Evolutionary conservation across 2,888 invertebrate species (phyloP), one percentile per base, ranked within the genome.

Genomic region (Phorcus lineatus): DNA sequence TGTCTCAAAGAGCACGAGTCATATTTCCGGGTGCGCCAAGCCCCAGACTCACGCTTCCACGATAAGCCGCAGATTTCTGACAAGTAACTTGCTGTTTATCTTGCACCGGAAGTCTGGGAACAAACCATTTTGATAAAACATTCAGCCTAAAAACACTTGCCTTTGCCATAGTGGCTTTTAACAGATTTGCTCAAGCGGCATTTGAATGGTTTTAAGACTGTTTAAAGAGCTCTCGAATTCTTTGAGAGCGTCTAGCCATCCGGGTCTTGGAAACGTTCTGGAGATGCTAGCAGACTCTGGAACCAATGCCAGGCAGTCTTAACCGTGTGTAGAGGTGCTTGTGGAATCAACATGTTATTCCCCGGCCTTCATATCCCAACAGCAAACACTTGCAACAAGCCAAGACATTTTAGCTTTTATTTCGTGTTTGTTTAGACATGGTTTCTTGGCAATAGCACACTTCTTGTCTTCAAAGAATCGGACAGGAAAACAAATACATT

Each of bases 181-280:
- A 70, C 70, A 36, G 70, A 70, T 70, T 36, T 70, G 70, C 40
- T 36, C 31, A 31, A 19, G 36, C 40, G 19, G 40, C 40, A n/a
- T 70, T 70, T 70, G 36, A 70, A 36, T 19, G 36, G 36, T 36
- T 70, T 70, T 70, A 70, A 70, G 70, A 70, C 36, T 70, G 36
- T 70, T 70, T 70, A 19, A 11, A 11, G 31, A 36, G 40, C 70
- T 36, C 70, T 70, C 36, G 19, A 40, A 19, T 36, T 36, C 40
- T 9, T 31, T n/a, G 70, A 70, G 28, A 36, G 19, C 9, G 19
- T 17, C 36, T n/a, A 16, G 36, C 70, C 19, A 36, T 70, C 28
- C 36, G 36, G 28, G 70, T 70, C 70, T 40, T 31, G 70, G 40
- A 17, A 47, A 16, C 19, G 19, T 9, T 70, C 62, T 62, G 62